Base-by-base conservation (phyloP, 53 echinoderm and acorn worm species). In the Holothuria leucospilota region DNA sequence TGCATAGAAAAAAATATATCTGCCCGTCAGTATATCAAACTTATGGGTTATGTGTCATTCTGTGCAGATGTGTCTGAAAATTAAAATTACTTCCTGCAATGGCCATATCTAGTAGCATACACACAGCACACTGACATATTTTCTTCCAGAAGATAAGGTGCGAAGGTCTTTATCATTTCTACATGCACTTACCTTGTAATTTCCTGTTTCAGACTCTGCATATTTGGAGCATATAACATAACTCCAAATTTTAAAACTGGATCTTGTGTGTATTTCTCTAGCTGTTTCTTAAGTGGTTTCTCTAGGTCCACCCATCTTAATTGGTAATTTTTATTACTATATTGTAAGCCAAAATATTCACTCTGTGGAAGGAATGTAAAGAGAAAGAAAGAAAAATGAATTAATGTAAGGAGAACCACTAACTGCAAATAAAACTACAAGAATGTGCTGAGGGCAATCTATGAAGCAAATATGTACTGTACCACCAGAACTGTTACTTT, bases 241-340 rank as follows among this genome's bases (percentile, higher is more conserved):
- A 97, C 89, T 60, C 98, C 95, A 65, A 97, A 93, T 51, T 93
- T 85, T 13, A 97, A 85, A 73, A 88, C 39, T 5, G 95, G 84
- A 74, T 97, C 98, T 51, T 97, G 93, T 68, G 92, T 90, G 84
- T 97, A 95, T 78, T 96, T 97, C 86, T 97, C 98, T 39, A 97
- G 69, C 69, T 97, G 95, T 67, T 97, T 97, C 90, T 95, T 95
- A 62, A 97, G 87, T 18, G 98, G 97, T 38, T 97, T 97, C 66
- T 97, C 98, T 25, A 97, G 88, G 78, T 97, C 98, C 80, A 97
- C 98, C 98, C 98, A 95, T 88, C 98, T 68, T 62, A 93, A 82
- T 84, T 97, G 95, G 85, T 97, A 97, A 29, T 95, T 93, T 78
- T 97, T 97, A 80, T 97, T 97, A 78, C 93, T 93, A 64, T 95